phyloP scores from a whole-genome alignment of 1,140 invertebrate genomes.

The Habropoda laboriosa region DNA sequence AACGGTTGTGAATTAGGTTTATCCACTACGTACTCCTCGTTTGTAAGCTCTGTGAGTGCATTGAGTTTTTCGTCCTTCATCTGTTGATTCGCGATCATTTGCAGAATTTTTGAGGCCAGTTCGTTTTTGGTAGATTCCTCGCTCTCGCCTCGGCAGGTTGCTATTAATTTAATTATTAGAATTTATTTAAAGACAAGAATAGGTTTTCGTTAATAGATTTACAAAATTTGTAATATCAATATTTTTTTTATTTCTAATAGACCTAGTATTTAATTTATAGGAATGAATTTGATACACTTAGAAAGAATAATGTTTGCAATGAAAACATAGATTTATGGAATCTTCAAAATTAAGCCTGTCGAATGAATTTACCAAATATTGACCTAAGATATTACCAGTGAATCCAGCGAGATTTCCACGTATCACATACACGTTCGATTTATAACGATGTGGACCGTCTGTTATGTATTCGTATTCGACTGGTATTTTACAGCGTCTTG shows the following conservation, averaged over 20 bases:
- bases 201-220: neutral
- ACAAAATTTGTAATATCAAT: too few relatives aligned
- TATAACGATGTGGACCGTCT: constrained; percentile 1
- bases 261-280: neutral
- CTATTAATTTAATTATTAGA: constrained; percentile 24
- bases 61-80: constrained; percentile 50
- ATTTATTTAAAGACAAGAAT: neutral
- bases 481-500: constrained; percentile 44
- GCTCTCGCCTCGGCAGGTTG: constrained; percentile 26
- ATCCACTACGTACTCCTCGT: constrained; percentile 50
- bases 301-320: neutral
- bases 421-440: constrained; percentile 46
- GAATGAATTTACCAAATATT: neutral
- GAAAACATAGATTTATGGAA: neutral
- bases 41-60: constrained; percentile 32
- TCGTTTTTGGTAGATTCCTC: constrained; percentile 50
- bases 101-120: constrained; percentile 53
- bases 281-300: neutral
- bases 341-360: neutral
- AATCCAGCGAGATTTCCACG: constrained; percentile 57
- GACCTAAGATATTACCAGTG: constrained; percentile 34
- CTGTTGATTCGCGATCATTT: constrained; percentile 54
- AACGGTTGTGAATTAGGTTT: neutral
- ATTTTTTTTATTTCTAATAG: too few relatives aligned
- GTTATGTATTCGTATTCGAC: constrained; percentile 31